A percentile compares a stretch with the other conserved stretches of the same genome.
These are phyloP conservation scores for Alouatta caraya DNA, from an alignment of 2,797 vertebrate genomes.

Conservation along the genomic window DNA sequence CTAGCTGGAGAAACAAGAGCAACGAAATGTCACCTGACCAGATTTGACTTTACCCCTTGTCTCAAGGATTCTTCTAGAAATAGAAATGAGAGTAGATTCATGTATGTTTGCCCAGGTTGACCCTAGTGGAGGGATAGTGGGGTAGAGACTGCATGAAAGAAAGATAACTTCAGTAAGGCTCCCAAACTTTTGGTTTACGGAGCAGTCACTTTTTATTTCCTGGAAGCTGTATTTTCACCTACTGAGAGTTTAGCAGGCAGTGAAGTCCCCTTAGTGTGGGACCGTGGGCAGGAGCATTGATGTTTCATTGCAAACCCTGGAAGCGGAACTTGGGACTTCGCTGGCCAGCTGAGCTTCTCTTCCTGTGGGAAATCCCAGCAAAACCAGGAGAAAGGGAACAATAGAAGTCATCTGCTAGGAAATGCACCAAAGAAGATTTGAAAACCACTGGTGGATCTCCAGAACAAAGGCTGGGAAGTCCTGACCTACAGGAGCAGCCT, in stretches of 20 bases:
- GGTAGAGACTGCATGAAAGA: neutral
- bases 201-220: neutral
- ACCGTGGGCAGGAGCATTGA: neutral
- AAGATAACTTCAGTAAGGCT: neutral
- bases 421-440: conserved; percentile 12
- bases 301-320: neutral
- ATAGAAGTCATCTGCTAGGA: neutral
- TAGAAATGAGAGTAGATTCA: neutral
- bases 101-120: neutral
- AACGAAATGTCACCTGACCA: neutral
- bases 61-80: neutral
- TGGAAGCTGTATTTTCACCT: neutral
- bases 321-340: neutral
- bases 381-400: neutral
- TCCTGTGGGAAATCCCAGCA: neutral
- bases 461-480: neutral
- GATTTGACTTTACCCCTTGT: neutral
- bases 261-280: neutral
- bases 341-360: neutral
- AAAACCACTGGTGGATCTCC: neutral
- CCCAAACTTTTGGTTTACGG: neutral
- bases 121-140: neutral
- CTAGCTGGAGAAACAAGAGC: neutral
- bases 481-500: neutral
- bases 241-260: neutral